Conservation (phyloP, 2,113 vertebrate genomes). For the Hemiscyllium ocellatum region DNA sequence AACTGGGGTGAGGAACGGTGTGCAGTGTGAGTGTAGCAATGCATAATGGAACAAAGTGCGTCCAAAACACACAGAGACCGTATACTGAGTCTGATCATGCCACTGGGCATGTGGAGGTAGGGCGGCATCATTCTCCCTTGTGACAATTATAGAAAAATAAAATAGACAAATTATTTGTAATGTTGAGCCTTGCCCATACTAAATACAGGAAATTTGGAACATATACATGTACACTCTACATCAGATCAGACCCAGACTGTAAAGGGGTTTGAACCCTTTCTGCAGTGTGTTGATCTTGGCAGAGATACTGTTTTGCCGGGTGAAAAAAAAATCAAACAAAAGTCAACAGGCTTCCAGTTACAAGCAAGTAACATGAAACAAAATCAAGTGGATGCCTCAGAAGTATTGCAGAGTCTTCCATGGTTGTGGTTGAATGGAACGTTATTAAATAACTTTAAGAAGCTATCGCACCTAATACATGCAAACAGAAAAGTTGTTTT, state of each 20-base stretch:
- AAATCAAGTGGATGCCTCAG: background rate
- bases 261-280: background rate
- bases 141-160: background rate
- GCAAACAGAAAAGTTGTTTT: background rate
- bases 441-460: background rate
- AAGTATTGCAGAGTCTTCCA: background rate
- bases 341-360: background rate
- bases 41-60: background rate
- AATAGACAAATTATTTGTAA: background rate
- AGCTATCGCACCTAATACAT: too few species aligned
- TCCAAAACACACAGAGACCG: background rate
- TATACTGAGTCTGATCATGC: background rate
- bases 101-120: background rate
- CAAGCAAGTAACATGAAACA: background rate
- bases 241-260: constrained; percentile 3
- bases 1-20: background rate
- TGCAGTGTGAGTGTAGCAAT: background rate
- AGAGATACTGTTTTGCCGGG: background rate
- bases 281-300: constrained; percentile 4
- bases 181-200: background rate
- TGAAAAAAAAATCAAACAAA: background rate
- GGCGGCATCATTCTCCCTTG: background rate
- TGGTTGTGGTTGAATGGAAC: background rate
- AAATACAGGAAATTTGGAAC: constrained; percentile 17
- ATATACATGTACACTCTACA: background rate